Conservation (phyloP, 2,113 vertebrate genomes). For the Hypomesus transpacificus region DNA sequence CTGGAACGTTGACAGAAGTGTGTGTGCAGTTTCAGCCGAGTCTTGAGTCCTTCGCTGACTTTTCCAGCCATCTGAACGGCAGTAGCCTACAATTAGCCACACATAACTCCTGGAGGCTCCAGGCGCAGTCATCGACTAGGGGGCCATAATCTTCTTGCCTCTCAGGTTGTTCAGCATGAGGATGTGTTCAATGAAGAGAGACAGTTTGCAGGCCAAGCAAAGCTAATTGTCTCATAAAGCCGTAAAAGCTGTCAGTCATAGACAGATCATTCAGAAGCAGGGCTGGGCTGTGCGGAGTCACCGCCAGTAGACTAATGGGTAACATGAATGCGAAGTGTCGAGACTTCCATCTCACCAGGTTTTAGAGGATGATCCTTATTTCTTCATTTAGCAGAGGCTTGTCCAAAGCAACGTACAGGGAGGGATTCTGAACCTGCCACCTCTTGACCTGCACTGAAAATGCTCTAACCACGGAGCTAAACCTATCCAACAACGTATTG, state of each 20-base stretch:
- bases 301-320: background rate
- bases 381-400: too few relatives aligned
- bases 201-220: slow-evolving; percentile 2
- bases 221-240: slow-evolving; percentile 16
- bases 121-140: background rate
- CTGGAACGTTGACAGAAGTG: background rate
- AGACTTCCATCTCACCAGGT: too few relatives aligned
- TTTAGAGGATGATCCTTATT: too few relatives aligned
- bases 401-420: too few relatives aligned
- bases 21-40: background rate
- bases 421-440: too few relatives aligned
- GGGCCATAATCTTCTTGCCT: background rate
- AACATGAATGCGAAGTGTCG: too few relatives aligned
- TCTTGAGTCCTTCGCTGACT: background rate
- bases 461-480: too few relatives aligned
- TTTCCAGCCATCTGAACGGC: slow-evolving; percentile 3
- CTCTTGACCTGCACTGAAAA: too few relatives aligned
- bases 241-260: background rate
- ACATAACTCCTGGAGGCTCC: background rate
- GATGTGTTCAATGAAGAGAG: background rate
- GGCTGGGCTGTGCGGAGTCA: slow-evolving; percentile 1
- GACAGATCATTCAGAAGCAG: slow-evolving; percentile 4
- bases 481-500: too few relatives aligned
- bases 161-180: slow-evolving; percentile 7
- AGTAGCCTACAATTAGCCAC: background rate